Percentiles rank a stretch among this genome's conserved stretches.
Conservation (phyloP, 2,797 vertebrate species). For the Enteromius paludinosus region DNA sequence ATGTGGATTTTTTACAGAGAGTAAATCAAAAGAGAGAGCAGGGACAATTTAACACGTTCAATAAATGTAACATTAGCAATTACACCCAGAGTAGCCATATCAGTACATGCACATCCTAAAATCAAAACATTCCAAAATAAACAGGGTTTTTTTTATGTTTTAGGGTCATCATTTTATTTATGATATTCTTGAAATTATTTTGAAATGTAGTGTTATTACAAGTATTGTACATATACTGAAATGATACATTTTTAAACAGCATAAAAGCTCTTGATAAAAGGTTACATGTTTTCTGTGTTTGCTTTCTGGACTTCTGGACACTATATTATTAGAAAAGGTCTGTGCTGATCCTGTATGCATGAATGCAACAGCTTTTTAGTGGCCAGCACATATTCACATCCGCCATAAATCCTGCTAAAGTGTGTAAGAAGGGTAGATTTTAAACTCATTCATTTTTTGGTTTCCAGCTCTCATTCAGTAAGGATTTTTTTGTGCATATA, state of each 20-base stretch:
- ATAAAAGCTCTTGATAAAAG: background rate
- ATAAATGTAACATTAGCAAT: background rate
- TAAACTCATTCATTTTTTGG: background rate
- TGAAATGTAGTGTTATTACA: background rate
- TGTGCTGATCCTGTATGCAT: background rate
- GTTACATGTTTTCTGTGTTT: background rate
- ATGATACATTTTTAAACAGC: too few species aligned
- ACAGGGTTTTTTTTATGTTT: accelerated
- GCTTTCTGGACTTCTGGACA: background rate
- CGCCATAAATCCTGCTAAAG: background rate
- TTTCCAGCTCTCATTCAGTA: background rate
- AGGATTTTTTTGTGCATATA: background rate
- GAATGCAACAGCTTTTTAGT: background rate
- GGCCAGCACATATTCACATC: background rate
- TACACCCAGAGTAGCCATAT: background rate
- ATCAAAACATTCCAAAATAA: background rate
- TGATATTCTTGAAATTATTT: background rate
- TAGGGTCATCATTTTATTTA: background rate
- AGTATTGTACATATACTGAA: background rate
- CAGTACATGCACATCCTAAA: background rate
- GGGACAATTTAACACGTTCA: background rate
- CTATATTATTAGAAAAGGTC: background rate
- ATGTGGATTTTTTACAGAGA: slow-evolving; percentile 4
- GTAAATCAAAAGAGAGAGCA: background rate
- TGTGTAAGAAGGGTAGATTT: background rate